A percentile compares a stretch with the other conserved stretches of the same genome.
These are phyloP conservation scores for Lithosia quadra DNA, from an alignment of 2,888 invertebrate species.

Conservation along the genomic window DNA sequence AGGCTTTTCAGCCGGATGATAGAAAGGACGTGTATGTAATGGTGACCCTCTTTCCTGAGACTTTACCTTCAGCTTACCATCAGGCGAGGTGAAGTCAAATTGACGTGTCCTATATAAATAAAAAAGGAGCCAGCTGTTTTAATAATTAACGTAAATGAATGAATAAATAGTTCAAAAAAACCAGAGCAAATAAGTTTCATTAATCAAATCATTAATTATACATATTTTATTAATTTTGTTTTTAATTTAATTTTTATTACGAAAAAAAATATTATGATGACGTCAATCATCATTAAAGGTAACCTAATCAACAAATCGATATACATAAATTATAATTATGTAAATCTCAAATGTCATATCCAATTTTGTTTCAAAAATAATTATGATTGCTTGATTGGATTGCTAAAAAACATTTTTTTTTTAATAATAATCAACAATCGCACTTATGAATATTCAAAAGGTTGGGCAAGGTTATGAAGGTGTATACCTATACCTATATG, in stretches of 20 bases:
- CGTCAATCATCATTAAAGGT: not conserved
- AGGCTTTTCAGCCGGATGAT: too few relatives aligned
- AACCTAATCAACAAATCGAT: not conserved
- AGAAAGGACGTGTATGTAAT: too few relatives aligned
- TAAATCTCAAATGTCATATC: not conserved
- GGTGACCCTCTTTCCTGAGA: too few relatives aligned
- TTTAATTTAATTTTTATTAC: not conserved
- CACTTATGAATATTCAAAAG: conserved; percentile 3
- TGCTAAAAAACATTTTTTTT: not conserved
- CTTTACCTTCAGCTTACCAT: too few relatives aligned
- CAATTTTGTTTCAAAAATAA: conserved; percentile 14
- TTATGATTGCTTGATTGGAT: conserved; percentile 16
- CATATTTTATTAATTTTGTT: too few relatives aligned
- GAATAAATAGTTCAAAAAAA: too few relatives aligned
- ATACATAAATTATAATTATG: conserved; percentile 12
- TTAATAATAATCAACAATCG: not conserved
- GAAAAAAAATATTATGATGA: not conserved
- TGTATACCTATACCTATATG: not conserved
- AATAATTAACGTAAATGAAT: too few relatives aligned
- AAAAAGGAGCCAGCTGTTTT: too few relatives aligned
- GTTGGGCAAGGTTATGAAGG: not conserved
- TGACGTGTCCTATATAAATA: too few relatives aligned
- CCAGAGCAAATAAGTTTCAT: not conserved
- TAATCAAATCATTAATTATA: not conserved
- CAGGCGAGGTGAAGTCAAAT: too few relatives aligned